Evolutionary conservation across 2,888 invertebrate genomes (phyloP), one percentile per base, ranked within the genome.

Genomic region (Byasa hedistus): DNA sequence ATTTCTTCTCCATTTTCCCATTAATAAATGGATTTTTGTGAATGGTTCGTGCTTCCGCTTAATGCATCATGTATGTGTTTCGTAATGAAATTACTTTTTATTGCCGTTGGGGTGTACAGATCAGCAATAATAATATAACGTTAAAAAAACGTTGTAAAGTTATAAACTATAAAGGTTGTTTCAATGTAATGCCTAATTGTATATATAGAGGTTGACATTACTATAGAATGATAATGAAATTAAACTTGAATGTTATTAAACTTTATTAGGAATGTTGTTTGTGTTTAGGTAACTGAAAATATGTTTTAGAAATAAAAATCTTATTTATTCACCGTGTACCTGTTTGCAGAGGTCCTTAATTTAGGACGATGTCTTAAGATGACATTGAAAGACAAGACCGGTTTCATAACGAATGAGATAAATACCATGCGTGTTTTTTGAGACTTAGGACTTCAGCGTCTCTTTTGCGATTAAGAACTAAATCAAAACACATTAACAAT

Each of bases 31-130:
- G 44, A n/a, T 62, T 66, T n/a, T 59, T 59, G 77, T 81, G 81
- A 84, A 84, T 82, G 79, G 76, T 69, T 73, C 69, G 72, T 71
- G 70, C 71, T 44, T 61, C 59, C 60, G 69, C 70, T 74, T 75
- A 72, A 72, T 72, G 72, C 56, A 62, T 44, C 12, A 54, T 61
- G 54, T 54, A 57, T 52, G 54, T 62, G 23, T 58, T 61, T 57
- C 51, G 51, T 27, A 60, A 54, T 3, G 22, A 36, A 23, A 63
- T 48, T 51, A 27, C 52, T 61, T 65, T 61, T 61, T 19, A 56
- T 51, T 57, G 56, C 23, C 21, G 27, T 7, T 3, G 19, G 19
- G n/a, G 54, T 64, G 32, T 15, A 57, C 22, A 23, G 8, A 27
- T 57, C 48, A 51, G 48, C 27, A 56, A 48, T 48, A 32, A 22